Percentiles rank a stretch among this genome's conserved stretches.
Conservation (phyloP, 2,797 vertebrate species). For the Peromyscus nudipes region DNA sequence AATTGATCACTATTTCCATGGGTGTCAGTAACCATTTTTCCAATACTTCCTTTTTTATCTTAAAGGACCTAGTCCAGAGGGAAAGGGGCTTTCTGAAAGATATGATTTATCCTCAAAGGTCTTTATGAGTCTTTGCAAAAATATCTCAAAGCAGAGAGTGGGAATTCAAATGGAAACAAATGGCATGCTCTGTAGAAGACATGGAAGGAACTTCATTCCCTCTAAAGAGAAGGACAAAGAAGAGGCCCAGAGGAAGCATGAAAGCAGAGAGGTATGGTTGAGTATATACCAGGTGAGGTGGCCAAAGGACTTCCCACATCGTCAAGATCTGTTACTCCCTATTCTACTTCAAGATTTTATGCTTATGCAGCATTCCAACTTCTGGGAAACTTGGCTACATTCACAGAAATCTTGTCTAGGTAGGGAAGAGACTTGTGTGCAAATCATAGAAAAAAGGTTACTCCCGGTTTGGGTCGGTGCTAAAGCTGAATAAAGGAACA, state of each 20-base stretch:
- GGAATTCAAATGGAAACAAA: background rate
- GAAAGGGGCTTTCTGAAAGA: background rate
- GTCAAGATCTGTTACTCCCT: background rate
- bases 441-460: background rate
- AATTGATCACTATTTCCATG: background rate
- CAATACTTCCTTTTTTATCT: constrained; percentile 18
- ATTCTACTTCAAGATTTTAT: background rate
- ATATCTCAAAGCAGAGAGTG: background rate
- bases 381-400: background rate
- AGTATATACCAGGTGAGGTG: background rate
- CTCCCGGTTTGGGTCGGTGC: background rate
- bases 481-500: background rate
- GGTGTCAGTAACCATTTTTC: background rate
- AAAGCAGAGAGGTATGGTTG: background rate
- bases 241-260: background rate
- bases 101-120: background rate
- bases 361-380: background rate
- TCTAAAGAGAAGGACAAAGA: background rate
- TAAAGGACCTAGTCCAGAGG: background rate
- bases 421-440: background rate
- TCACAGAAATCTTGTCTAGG: background rate
- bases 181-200: background rate
- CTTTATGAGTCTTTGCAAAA: background rate
- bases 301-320: background rate
- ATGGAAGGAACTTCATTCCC: background rate